Evolutionary conservation across 2,888 invertebrate genomes (phyloP), one percentile per base, ranked within the genome.

Genomic region (Nymphalis urticae): DNA sequence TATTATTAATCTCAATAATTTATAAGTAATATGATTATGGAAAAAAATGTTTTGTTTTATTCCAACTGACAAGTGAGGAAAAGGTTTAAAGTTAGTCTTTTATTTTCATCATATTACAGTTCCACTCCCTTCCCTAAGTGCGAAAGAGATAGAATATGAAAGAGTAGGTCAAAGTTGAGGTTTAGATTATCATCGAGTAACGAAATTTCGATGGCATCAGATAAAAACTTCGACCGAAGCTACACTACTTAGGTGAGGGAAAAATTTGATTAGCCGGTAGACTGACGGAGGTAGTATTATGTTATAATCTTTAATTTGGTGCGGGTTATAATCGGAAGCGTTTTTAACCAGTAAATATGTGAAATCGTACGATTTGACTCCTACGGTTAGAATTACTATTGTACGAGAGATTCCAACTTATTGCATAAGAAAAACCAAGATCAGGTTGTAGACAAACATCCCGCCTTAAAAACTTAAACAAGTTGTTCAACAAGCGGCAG

Each of bases 201-300:
- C 69, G 62, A 62, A 67, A 70, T 72, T 72, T 54, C 67, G 64
- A 61, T 64, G 58, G 62, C 65, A 65, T 69, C 65, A 66, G 62
- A 68, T 70, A 66, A 72, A 73, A 74, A 72, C 70, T 73, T 70
- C 66, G 72, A 66, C 72, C 64, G 63, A 58, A 53, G 63, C 58
- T 69, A 65, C 72, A 66, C 66, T 72, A 70, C 72, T 72, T 66
- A 65, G 68, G 72, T 54, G 69, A 63, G 68, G 65, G 67, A 69
- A 65, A 70, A 74, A 75, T 75, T 71, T 70, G 70, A 74, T 75
- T 75, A 68, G 27, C 70, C 54, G 64, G 56, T 62, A 66, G 67
- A 56, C 62, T 66, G 68, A 62, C 59, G 53, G 62, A 60, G 59
- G 48, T 54, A 48, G 62, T 54, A 64, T 65, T 66, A 67, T 67